A percentile compares a stretch with the other conserved stretches of the same genome.
Evolutionary conservation across 2,113 vertebrate genomes (phyloP).

Genomic region (Daboia siamensis): DNA sequence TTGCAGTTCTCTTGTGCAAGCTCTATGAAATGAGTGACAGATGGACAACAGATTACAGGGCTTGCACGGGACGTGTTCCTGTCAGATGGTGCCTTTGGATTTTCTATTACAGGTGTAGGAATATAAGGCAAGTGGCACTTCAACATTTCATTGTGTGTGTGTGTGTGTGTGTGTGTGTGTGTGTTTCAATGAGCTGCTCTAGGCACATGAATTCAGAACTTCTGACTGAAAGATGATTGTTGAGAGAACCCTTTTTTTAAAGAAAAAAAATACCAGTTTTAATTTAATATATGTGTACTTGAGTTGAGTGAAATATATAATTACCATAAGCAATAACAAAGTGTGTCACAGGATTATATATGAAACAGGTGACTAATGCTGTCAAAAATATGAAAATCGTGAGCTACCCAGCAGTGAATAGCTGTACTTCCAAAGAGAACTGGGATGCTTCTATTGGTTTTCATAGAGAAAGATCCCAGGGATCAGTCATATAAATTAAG

Average conservation of each 20-base stretch:
- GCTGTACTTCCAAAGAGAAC: conserved; percentile 93
- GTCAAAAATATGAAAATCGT: conserved; percentile 73
- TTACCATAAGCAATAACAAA: conserved; percentile 80
- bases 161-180: neutral
- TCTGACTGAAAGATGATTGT: conserved; percentile 43
- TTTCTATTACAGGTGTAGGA: conserved; percentile 68
- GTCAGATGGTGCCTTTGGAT: conserved; percentile 47
- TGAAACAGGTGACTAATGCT: conserved; percentile 69
- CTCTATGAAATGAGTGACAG: conserved; percentile 5
- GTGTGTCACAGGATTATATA: conserved; percentile 69
- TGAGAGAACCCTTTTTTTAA: conserved; percentile 55
- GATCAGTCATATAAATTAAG: conserved; percentile 75
- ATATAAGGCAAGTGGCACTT: conserved; percentile 70
- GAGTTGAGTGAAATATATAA: conserved; percentile 64
- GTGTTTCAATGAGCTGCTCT: conserved; percentile 55
- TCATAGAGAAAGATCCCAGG: conserved; percentile 79
- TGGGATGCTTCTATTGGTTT: conserved; percentile 83
- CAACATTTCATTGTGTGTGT: conserved; percentile 57
- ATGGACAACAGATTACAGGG: neutral
- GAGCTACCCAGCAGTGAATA: conserved; percentile 74
- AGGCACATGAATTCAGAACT: conserved; percentile 44
- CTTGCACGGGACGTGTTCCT: conserved; percentile 12
- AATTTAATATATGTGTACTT: conserved; percentile 57
- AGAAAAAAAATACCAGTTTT: conserved; percentile 31
- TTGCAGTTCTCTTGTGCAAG: conserved; percentile 8